Conservation (phyloP, 1,140 invertebrate genomes). For the Cryptotermes secundus region DNA sequence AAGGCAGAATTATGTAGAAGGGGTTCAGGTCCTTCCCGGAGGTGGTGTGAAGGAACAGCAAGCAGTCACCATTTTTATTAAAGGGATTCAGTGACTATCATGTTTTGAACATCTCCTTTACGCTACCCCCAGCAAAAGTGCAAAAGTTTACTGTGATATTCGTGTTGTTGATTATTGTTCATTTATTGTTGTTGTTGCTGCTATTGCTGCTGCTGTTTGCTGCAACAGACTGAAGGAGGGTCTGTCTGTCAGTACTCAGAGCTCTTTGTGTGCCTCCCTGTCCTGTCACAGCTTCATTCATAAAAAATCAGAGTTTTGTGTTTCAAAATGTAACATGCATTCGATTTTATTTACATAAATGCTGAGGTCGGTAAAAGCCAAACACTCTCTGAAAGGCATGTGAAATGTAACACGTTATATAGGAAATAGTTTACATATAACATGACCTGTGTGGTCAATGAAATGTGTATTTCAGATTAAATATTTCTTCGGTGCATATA, state of each 20-base stretch:
- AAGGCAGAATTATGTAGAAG: not conserved
- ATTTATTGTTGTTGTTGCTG: not conserved
- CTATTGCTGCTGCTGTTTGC: not conserved
- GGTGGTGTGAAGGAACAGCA: not conserved
- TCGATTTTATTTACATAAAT: not conserved
- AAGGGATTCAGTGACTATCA: not conserved
- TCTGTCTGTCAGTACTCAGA: not conserved
- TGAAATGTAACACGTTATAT: not conserved
- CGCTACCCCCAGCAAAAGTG: not conserved
- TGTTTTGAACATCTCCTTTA: no score
- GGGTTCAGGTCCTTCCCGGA: not conserved
- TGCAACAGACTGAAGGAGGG: not conserved
- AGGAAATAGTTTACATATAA: no score
- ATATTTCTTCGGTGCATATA: not conserved
- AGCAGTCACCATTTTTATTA: not conserved
- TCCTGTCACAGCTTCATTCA: not conserved
- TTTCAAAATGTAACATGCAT: not conserved
- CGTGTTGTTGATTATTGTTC: not conserved
- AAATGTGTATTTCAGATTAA: not conserved
- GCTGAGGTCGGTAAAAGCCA: not conserved
- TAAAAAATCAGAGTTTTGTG: not conserved
- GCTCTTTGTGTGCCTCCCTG: not conserved
- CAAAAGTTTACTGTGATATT: conserved; percentile 17
- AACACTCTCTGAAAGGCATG: not conserved
- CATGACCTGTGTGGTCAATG: no score